Evolutionary conservation across 2,888 invertebrate species (phyloP).

Genomic region (Catocala fraxini): DNA sequence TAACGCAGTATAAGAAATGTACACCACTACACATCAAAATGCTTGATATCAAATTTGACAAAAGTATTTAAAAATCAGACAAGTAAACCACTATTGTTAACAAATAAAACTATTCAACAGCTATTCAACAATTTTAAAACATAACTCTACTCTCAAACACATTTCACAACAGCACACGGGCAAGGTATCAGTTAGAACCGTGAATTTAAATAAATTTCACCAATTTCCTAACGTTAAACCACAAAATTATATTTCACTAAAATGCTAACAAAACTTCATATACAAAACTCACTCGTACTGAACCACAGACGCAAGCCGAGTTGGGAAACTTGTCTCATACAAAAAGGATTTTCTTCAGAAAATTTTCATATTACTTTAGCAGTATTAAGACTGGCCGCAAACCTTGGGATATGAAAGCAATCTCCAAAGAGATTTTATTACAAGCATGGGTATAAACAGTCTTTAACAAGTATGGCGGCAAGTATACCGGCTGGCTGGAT

Average conservation of each 20-base stretch:
- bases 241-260: slow-evolving; percentile 16
- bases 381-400: slow-evolving; percentile 59
- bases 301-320: slow-evolving; percentile 44
- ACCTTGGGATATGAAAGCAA: slow-evolving; percentile 45
- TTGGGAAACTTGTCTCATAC: slow-evolving; percentile 64
- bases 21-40: too few relatives aligned
- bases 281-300: slow-evolving; percentile 32
- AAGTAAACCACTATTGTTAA: too few relatives aligned
- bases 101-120: too few relatives aligned
- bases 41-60: too few relatives aligned
- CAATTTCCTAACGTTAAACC: slow-evolving; percentile 3
- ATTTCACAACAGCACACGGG: too few relatives aligned
- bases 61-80: too few relatives aligned
- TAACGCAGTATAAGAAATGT: too few relatives aligned
- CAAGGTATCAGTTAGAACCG: too few relatives aligned
- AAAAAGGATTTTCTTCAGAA: slow-evolving; percentile 67
- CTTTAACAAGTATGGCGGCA: slow-evolving; percentile 11
- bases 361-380: slow-evolving; percentile 74
- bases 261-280: slow-evolving; percentile 6
- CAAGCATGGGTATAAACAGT: slow-evolving; percentile 35
- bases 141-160: too few relatives aligned
- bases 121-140: too few relatives aligned
- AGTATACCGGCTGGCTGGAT: too few relatives aligned
- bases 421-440: slow-evolving; percentile 50
- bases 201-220: too few relatives aligned